Evolutionary conservation across 2,113 vertebrate genomes (phyloP).

Genomic region (Lepus europaeus): DNA sequence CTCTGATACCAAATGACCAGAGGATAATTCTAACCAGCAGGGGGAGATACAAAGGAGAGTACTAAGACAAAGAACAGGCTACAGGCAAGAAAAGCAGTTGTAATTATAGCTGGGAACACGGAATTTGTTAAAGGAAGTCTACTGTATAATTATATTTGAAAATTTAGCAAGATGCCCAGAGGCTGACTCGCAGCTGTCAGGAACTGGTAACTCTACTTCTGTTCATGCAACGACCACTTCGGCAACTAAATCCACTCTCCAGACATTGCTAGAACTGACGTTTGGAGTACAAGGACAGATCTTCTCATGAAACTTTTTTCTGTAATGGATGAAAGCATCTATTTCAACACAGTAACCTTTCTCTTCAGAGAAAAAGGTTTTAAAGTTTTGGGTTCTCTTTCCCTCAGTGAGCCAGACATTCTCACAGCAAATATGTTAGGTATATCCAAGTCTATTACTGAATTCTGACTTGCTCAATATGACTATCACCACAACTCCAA

Average conservation of each 20-base stretch:
- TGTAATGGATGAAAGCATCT: not conserved
- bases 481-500: not conserved
- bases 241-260: slow-evolving; percentile 77
- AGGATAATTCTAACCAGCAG: slow-evolving; percentile 85
- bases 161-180: slow-evolving; percentile 91
- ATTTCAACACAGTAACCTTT: slow-evolving; percentile 55
- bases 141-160: slow-evolving; percentile 92
- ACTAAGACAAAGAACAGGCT: slow-evolving; percentile 88
- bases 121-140: slow-evolving; percentile 91
- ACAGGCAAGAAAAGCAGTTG: slow-evolving; percentile 88
- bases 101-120: slow-evolving; percentile 89
- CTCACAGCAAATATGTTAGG: not conserved
- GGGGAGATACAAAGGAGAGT: slow-evolving; percentile 84
- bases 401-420: slow-evolving; percentile 17
- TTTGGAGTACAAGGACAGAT: slow-evolving; percentile 70
- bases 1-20: slow-evolving; percentile 75
- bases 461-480: slow-evolving; percentile 33
- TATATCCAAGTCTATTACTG: not conserved
- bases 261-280: slow-evolving; percentile 60
- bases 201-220: slow-evolving; percentile 85
- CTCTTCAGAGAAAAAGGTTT: not conserved
- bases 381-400: not conserved
- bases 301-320: slow-evolving; percentile 65
- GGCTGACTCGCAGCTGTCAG: slow-evolving; percentile 91
- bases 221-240: slow-evolving; percentile 82